These are phyloP conservation scores for Glomeris marginata DNA, from an alignment of 2,888 invertebrate species.

Conservation along the genomic window DNA sequence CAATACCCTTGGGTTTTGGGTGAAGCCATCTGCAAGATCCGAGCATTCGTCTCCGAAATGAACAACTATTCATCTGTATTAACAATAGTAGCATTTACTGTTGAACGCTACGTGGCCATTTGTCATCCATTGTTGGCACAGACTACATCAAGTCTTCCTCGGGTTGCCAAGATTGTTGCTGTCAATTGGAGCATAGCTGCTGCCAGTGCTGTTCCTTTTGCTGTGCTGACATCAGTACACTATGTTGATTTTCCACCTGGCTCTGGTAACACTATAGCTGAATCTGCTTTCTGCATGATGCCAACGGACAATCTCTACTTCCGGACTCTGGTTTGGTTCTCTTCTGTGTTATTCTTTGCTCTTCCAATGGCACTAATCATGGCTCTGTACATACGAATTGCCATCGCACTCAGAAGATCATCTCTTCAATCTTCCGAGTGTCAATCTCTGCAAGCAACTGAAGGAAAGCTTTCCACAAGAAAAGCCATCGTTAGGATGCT, in stretches of 20 bases:
- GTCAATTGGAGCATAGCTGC: slow-evolving; percentile 61
- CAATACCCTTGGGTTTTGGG: slow-evolving; percentile 77
- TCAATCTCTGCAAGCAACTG: slow-evolving; percentile 2
- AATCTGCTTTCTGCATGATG: slow-evolving; percentile 68
- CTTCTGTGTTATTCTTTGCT: slow-evolving; percentile 68
- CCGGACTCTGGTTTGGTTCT: slow-evolving; percentile 62
- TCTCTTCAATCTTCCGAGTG: slow-evolving; percentile 5
- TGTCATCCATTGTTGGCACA: slow-evolving; percentile 73
- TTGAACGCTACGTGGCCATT: slow-evolving; percentile 79
- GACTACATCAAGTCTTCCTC: slow-evolving; percentile 62
- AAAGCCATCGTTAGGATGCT: slow-evolving; percentile 28
- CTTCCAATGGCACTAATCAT: slow-evolving; percentile 54
- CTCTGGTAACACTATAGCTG: slow-evolving; percentile 22
- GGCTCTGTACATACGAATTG: slow-evolving; percentile 64
- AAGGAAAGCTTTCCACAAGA: slow-evolving; percentile 11
- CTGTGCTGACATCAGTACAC: slow-evolving; percentile 53
- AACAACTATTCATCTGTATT: slow-evolving; percentile 62
- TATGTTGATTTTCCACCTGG: slow-evolving; percentile 57
- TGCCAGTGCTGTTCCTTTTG: slow-evolving; percentile 47
- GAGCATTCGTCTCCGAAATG: slow-evolving; percentile 61
- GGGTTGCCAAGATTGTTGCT: slow-evolving; percentile 64
- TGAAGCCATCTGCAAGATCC: slow-evolving; percentile 58
- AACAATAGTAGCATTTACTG: slow-evolving; percentile 81
- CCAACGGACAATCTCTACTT: slow-evolving; percentile 34
- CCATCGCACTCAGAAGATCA: slow-evolving; percentile 16